Conservation (phyloP, 2,888 invertebrate genomes). For the Psylliodes chrysocephalus region DNA sequence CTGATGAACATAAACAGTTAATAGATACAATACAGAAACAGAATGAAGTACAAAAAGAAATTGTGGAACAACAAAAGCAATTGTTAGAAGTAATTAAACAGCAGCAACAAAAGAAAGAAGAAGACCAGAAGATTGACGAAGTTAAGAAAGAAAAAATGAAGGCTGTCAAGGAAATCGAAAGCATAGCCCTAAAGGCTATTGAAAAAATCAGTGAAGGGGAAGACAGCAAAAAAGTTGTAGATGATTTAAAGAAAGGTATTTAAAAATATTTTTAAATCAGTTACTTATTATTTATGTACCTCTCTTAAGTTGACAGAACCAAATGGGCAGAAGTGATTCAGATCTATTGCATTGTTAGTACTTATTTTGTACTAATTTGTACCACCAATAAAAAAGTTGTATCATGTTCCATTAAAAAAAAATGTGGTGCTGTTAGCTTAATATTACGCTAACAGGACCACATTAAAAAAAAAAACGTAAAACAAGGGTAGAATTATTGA, state of each 20-base stretch:
- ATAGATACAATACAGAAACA: slow-evolving; percentile 75
- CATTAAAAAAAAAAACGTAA: no score
- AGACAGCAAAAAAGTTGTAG: slow-evolving; percentile 44
- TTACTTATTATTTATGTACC: no score
- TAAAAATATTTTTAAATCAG: no score
- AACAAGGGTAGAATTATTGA: no score
- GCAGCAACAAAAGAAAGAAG: slow-evolving; percentile 49
- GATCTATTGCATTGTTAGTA: no score
- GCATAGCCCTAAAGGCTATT: slow-evolving; percentile 60
- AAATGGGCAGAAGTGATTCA: no score
- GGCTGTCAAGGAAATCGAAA: slow-evolving; percentile 60
- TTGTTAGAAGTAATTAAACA: slow-evolving; percentile 48
- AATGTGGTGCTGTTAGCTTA: no score
- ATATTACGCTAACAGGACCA: no score
- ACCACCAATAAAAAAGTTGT: no score
- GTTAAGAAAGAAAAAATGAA: slow-evolving; percentile 56
- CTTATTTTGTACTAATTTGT: no score
- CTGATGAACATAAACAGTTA: slow-evolving; percentile 63
- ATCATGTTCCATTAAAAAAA: no score
- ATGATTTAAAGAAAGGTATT: slow-evolving; percentile 33
- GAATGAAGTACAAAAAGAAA: slow-evolving; percentile 74
- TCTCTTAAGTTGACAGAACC: no score
- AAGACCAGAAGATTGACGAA: slow-evolving; percentile 45
- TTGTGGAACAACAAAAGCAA: slow-evolving; percentile 73
- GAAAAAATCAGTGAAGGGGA: slow-evolving; percentile 55